Conservation (phyloP, 2,888 invertebrate genomes). For the Ceramica pisi region DNA sequence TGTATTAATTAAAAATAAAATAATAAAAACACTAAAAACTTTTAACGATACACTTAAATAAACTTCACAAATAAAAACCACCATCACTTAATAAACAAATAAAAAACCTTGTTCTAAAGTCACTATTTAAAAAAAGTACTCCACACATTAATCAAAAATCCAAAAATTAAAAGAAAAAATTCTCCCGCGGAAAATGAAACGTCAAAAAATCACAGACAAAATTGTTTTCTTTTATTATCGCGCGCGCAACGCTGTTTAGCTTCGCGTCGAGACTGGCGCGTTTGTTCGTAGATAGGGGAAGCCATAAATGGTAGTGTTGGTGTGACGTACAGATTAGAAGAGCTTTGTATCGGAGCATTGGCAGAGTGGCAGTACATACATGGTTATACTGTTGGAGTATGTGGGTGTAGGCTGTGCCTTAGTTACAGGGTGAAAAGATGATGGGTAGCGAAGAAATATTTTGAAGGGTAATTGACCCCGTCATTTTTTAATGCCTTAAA, state of each 20-base stretch:
- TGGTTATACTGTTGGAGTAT: slow-evolving; percentile 39
- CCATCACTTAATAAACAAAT: slow-evolving; percentile 3
- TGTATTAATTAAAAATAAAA: background rate
- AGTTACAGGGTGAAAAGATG: slow-evolving; percentile 24
- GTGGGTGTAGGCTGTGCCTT: slow-evolving; percentile 53
- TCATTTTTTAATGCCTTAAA: too few relatives aligned
- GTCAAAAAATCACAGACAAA: slow-evolving; percentile 45
- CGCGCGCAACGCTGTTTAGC: slow-evolving; percentile 75
- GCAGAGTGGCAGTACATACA: slow-evolving; percentile 47
- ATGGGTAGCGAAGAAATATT: slow-evolving; percentile 13
- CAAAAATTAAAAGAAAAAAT: slow-evolving; percentile 3
- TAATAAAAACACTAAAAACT: slow-evolving; percentile 3
- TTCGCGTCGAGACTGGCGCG: slow-evolving; percentile 80
- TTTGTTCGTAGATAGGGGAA: slow-evolving; percentile 69
- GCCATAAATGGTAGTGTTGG: slow-evolving; percentile 75
- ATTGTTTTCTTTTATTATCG: slow-evolving; percentile 62
- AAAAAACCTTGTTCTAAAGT: slow-evolving; percentile 13
- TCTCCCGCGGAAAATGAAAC: slow-evolving; percentile 49
- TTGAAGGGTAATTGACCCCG: slow-evolving; percentile 34
- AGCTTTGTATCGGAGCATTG: slow-evolving; percentile 36
- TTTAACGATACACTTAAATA: slow-evolving; percentile 26
- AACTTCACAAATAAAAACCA: slow-evolving; percentile 37
- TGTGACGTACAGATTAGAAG: slow-evolving; percentile 68
- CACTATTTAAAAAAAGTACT: slow-evolving; percentile 16
- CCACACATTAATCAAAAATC: slow-evolving; percentile 9